phyloP scores from a whole-genome alignment of 2,113 vertebrate genomes.

The Pelobates fuscus region DNA sequence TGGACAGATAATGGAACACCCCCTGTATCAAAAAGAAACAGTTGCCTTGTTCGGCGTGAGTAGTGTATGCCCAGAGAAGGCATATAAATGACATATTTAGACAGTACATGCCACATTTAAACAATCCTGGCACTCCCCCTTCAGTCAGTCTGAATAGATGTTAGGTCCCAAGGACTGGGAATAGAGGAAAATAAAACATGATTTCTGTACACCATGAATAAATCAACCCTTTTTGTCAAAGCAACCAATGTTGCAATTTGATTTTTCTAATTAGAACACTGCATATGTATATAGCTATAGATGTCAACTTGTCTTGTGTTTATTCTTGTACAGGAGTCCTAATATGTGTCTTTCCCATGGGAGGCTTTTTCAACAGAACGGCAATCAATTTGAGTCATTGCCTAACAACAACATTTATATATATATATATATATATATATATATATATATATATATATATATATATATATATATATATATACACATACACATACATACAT shows the following conservation, averaged over 20 bases:
- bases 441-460: too few relatives aligned
- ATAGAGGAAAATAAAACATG: background rate
- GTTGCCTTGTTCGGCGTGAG: conserved; percentile 20
- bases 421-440: too few relatives aligned
- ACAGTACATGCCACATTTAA: conserved; percentile 11
- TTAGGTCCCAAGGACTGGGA: background rate
- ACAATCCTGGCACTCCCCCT: conserved; percentile 25
- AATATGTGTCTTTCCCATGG: too few relatives aligned
- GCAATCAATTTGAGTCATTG: too few relatives aligned
- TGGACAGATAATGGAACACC: conserved; percentile 43
- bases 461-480: too few relatives aligned
- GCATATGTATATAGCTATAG: background rate
- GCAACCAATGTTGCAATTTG: background rate
- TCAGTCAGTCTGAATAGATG: background rate
- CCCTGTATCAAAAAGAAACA: conserved; percentile 30
- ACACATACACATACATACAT: too few relatives aligned
- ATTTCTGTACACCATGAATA: background rate
- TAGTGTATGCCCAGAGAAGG: conserved; percentile 25
- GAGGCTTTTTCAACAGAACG: too few relatives aligned
- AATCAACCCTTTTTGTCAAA: background rate
- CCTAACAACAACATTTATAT: too few relatives aligned
- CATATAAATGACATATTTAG: conserved; percentile 50
- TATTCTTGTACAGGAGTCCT: background rate
- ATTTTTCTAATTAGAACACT: background rate
- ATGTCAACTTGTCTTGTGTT: background rate